Evolutionary conservation across 2,797 vertebrate species (phyloP).

Genomic region (Sebastes aleutianus): DNA sequence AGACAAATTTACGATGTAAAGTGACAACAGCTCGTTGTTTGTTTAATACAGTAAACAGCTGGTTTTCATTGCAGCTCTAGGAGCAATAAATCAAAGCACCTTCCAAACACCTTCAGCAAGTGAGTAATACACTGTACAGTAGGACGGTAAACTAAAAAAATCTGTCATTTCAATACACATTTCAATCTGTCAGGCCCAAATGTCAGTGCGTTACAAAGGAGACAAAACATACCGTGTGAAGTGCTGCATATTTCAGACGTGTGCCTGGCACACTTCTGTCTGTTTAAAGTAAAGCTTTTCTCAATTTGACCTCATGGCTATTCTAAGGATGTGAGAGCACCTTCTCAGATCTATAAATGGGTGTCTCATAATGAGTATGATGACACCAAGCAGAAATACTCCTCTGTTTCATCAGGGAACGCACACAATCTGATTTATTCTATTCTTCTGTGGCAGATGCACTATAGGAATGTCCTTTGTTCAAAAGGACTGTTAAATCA

Average conservation of each 20-base stretch:
- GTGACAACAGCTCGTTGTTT: not conserved
- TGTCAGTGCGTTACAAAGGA: constrained; percentile 1
- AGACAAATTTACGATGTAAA: too few relatives aligned
- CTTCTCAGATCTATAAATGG: constrained; percentile 82
- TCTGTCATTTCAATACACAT: not conserved
- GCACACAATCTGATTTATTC: constrained; percentile 57
- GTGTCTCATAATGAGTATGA: constrained; percentile 75
- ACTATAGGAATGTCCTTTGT: constrained; percentile 41
- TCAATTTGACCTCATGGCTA: constrained; percentile 77
- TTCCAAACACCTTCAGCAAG: constrained; percentile 3
- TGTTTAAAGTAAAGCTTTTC: constrained; percentile 61
- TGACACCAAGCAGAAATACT: constrained; percentile 78
- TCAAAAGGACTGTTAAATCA: constrained; percentile 45
- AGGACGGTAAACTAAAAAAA: constrained; percentile 15
- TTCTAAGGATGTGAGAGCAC: constrained; percentile 78
- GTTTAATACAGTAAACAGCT: not conserved
- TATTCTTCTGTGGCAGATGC: constrained; percentile 47
- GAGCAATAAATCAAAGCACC: not conserved
- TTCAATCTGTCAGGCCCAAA: not conserved
- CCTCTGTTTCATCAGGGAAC: constrained; percentile 67
- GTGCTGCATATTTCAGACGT: constrained; percentile 23
- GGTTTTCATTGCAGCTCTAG: not conserved
- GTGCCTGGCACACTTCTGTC: constrained; percentile 62
- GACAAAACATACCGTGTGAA: not conserved
- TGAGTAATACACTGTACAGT: not conserved